A percentile compares a stretch with the other conserved stretches of the same genome.
phyloP scores from a whole-genome alignment of 2,888 invertebrate species.

The Calameuta filiformis region DNA sequence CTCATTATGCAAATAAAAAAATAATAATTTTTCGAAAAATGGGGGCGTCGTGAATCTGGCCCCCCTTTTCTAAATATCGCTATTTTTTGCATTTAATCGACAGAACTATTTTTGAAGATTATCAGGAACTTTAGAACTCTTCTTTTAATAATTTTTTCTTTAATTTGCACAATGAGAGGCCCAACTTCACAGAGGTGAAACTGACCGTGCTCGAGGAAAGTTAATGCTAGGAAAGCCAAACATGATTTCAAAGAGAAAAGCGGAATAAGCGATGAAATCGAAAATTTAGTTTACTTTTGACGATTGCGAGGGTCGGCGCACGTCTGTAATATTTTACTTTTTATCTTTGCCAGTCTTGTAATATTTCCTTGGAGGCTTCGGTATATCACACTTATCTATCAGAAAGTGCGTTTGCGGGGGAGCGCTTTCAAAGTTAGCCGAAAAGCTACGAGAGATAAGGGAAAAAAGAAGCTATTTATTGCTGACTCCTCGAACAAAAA shows the following conservation, averaged over 20 bases:
- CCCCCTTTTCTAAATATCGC: no score
- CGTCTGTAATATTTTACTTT: slow-evolving; percentile 17
- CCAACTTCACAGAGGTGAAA: neutral
- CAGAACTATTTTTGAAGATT: no score
- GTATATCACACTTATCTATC: slow-evolving; percentile 23
- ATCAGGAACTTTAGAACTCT: no score
- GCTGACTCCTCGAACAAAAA: slow-evolving; percentile 6
- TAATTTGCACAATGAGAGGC: no score
- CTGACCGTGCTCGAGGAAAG: neutral
- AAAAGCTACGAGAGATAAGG: neutral
- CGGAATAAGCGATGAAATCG: neutral
- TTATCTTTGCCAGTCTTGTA: slow-evolving; percentile 19
- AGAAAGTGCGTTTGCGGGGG: slow-evolving; percentile 8
- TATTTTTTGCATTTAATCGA: no score
- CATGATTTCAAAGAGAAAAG: neutral
- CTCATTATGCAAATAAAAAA: no score
- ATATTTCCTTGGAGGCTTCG: slow-evolving; percentile 14
- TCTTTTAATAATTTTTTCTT: no score
- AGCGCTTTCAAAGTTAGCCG: slow-evolving; percentile 4
- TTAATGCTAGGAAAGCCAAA: neutral
- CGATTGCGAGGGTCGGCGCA: neutral
- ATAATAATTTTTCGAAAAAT: no score
- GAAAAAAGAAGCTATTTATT: slow-evolving; percentile 2
- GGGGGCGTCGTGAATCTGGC: no score
- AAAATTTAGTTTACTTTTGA: neutral